Evolutionary conservation across 2,113 vertebrate genomes (phyloP), one percentile per base, ranked within the genome.

Genomic region (Heterochromis multidens): DNA sequence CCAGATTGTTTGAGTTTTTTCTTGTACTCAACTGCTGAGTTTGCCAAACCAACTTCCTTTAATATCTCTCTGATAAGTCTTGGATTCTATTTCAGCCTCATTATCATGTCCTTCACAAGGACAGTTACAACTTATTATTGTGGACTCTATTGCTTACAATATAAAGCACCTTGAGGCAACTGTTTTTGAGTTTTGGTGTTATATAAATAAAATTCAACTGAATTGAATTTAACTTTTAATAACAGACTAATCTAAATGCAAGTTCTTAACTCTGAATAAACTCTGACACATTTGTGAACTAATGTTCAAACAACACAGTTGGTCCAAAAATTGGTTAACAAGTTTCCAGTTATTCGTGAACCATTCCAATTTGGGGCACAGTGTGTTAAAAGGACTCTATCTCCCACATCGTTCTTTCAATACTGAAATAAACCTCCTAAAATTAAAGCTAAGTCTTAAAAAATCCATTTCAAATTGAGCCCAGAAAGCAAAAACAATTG

Each of bases 391-490:
- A 46, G 35, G 27, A 6, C 5, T 37, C 12, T 59, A 59, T 59
- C 33, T 46, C 27, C 19, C 77, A 79, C 58, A 49, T 19, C 16
- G 7, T 17, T 46, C 29, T 67, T 79, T 49, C 0, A 79, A 49
- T 62, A 49, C 27, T 62, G 29, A 79, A 61, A 46, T n/a, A 62
- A 33, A 61, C 77, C 40, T 33, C 8, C 29, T 25, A 33, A 77
- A 77, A 77, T 37, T 16, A 62, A 0, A 61, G 37, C 27, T 31
- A 12, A 9, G 46, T 31, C 5, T 46, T 46, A 29, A 0, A 37
- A 8, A 65, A 37, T 65, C 35, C 10, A 61, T 79, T 0, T 79
- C 58, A 29, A 59, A 40, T 0, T 0, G 43, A 79, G 46, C 1
- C 9, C 23, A 72, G 67, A 29, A 5, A 31, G 16, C 17, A 74